phyloP scores from a whole-genome alignment of 2,113 vertebrate species.

The Pitta sordida region DNA sequence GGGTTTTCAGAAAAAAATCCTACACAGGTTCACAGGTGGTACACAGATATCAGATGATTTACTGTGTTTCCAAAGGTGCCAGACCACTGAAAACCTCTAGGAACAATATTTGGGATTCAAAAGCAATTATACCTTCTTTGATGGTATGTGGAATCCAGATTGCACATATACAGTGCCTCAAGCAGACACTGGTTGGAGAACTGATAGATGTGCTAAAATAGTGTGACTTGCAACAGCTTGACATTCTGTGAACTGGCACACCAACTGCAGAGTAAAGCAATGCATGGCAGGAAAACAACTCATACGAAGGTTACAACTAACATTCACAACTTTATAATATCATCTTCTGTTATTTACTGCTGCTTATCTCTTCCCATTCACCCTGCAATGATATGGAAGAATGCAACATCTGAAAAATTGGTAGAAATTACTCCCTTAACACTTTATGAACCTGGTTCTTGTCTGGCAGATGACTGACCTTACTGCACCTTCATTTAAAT shows the following conservation, averaged over 20 bases:
- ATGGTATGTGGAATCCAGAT: rapidly evolving
- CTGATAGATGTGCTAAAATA: background rate
- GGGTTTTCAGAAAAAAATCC: background rate
- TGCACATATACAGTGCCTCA: rapidly evolving
- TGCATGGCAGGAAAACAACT: background rate
- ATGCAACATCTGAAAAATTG: background rate
- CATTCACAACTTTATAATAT: background rate
- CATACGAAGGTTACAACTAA: background rate
- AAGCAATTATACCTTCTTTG: background rate
- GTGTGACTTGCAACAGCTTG: background rate
- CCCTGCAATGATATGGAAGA: background rate
- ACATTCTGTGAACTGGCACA: background rate
- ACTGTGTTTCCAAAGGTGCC: background rate
- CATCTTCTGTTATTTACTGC: background rate
- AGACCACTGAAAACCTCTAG: background rate
- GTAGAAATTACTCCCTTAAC: background rate
- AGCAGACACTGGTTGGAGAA: background rate
- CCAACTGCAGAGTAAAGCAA: background rate
- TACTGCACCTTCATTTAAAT: background rate
- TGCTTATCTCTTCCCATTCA: background rate
- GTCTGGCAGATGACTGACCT: background rate
- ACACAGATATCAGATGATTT: background rate
- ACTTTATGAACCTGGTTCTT: background rate
- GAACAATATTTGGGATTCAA: background rate
- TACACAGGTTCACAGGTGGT: background rate